Conservation (phyloP, 2,888 invertebrate species). For the Calameuta idolon region DNA sequence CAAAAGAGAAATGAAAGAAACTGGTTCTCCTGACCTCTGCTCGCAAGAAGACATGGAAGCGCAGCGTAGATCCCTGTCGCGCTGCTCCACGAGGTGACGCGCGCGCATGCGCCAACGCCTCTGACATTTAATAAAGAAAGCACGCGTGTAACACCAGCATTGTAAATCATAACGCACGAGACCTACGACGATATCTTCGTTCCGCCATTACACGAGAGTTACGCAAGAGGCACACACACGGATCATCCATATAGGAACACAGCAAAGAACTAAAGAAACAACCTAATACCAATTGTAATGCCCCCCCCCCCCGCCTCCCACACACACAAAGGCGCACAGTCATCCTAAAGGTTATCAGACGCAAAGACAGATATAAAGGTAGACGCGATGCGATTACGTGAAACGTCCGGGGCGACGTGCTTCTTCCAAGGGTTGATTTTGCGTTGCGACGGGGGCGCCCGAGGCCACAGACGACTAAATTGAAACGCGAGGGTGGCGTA, state of each 20-base stretch:
- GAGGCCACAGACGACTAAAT: slow-evolving; percentile 3
- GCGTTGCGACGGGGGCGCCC: neutral
- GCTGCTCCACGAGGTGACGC: neutral
- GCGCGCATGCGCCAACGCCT: neutral
- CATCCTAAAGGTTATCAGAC: neutral
- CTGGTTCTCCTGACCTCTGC: neutral
- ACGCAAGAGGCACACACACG: neutral
- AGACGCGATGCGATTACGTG: too few species aligned
- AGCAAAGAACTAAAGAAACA: neutral
- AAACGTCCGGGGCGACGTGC: neutral
- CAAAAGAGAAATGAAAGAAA: neutral
- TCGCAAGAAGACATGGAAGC: neutral
- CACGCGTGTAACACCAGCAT: neutral
- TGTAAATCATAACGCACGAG: neutral
- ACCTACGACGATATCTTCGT: neutral
- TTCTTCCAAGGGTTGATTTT: neutral
- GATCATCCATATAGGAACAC: neutral
- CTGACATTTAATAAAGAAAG: neutral
- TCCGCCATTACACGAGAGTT: neutral
- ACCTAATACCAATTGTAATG: neutral
- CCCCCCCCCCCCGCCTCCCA: too few species aligned
- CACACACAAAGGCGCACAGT: neutral
- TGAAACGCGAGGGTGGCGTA: slow-evolving; percentile 2
- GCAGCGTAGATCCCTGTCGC: neutral
- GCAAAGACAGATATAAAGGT: neutral